Base-by-base conservation (phyloP, 2,113 vertebrate species). In the Notarius quadriscutis region DNA sequence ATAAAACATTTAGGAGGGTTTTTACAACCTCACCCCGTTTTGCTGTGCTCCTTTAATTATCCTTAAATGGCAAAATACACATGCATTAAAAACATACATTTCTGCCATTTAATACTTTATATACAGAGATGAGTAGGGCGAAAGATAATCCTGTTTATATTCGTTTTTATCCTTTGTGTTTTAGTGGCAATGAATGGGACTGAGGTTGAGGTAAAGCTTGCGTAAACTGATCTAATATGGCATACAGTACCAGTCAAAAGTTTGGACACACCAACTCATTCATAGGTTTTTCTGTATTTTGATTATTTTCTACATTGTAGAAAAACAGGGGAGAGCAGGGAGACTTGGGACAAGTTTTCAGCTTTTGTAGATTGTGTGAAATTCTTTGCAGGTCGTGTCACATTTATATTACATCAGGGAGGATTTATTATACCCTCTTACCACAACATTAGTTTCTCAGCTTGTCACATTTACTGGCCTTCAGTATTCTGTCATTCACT, bases 171-270 rank as follows among this genome's bases (percentile, higher is more conserved):
- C 57, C 7, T 22, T 34, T 41, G 41, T n/a, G 18, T 12, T 67
- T 34, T 53, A 7, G 30, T 60, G n/a, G 14, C 58, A 65, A 55
- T 63, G 34, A 77, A 65, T 30, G 9, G 1, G 22, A n/a, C 14
- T 63, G 48, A 86, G 58, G 8, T 63, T 79, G 58, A 27, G 62
- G 11, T 67, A 67, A 86, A 79, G 18, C 60, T 79, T 7, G 75
- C 14, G 34, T 81, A 81, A 86, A 60, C 17, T 12, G 18, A 41
- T 71, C 30, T n/a, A 69, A 86, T 25, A 48, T 80, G 62, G 60
- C 18, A 81, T 55, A 55, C n/a, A 71, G 18, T 12, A 60, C 9
- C 4, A 17, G 17, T 41, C 2, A 3, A 41, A 41, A 41, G 34
- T 41, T 41, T 41, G 34, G 34, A 41, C 34, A 41, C 34, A 41